A percentile compares a stretch with the other conserved stretches of the same genome.
Conservation (phyloP, 2,888 invertebrate species). For the Chironomus riparius region DNA sequence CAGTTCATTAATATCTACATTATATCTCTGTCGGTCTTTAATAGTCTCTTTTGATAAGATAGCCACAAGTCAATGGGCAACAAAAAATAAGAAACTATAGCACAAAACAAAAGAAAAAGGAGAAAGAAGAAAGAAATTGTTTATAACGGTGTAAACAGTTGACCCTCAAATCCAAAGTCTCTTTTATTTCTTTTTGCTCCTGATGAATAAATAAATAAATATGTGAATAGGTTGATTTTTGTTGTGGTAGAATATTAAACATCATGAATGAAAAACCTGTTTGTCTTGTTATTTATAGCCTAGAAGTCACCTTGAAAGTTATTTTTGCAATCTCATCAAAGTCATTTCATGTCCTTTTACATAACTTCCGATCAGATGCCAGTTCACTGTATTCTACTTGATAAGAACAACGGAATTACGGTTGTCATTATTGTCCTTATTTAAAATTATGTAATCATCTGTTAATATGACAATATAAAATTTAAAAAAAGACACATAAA, state of each 20-base stretch:
- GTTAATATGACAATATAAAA: too few relatives aligned
- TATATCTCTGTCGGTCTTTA: not conserved
- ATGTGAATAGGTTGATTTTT: not conserved
- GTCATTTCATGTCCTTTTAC: not conserved
- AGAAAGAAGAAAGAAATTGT: not conserved
- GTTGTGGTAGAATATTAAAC: not conserved
- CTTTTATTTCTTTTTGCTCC: not conserved
- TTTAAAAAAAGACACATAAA: too few relatives aligned
- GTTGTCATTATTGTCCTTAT: too few relatives aligned
- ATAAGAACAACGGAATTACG: too few relatives aligned
- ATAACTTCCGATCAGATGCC: not conserved
- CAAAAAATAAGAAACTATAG: not conserved
- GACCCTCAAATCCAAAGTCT: not conserved
- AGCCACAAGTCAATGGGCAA: not conserved
- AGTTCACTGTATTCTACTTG: too few relatives aligned
- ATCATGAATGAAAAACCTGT: not conserved
- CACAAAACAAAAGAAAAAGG: not conserved
- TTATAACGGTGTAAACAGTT: not conserved
- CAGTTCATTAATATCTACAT: not conserved
- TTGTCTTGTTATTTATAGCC: not conserved
- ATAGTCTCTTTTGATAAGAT: not conserved
- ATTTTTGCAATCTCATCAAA: not conserved
- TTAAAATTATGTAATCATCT: too few relatives aligned
- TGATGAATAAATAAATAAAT: not conserved
- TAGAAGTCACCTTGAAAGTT: not conserved